A percentile compares a stretch with the other conserved stretches of the same genome.
Evolutionary conservation across 2,888 invertebrate species (phyloP).

Genomic region (Tenthredo mesomela): DNA sequence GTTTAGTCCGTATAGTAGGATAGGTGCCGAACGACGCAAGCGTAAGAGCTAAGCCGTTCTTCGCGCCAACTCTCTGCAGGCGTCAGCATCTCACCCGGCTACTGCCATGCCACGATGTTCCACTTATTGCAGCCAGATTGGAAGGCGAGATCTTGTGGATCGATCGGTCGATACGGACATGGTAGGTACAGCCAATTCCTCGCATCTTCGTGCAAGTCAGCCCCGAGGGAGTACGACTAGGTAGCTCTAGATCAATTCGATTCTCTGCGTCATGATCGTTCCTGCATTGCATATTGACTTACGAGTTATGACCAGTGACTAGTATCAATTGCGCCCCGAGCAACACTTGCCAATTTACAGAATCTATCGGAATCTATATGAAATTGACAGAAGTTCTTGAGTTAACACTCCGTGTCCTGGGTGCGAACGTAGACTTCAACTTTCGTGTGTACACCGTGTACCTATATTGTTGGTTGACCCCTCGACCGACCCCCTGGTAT

Average conservation of each 20-base stretch:
- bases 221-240: constrained; percentile 4
- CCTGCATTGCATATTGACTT: background rate
- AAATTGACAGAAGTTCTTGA: constrained; percentile 1
- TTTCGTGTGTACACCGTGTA: background rate
- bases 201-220: constrained; percentile 35
- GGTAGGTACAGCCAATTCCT: constrained; percentile 28
- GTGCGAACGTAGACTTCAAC: background rate
- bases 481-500: constrained; percentile 31
- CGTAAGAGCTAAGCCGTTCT: constrained; percentile 10
- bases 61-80: constrained; percentile 5
- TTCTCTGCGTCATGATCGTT: background rate
- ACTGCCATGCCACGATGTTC: constrained; percentile 47
- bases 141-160: constrained; percentile 30
- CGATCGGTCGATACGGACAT: constrained; percentile 9
- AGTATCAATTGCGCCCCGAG: background rate
- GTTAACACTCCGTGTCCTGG: background rate
- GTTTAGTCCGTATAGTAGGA: constrained; percentile 24
- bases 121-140: constrained; percentile 39
- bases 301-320: background rate
- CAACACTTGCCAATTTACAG: constrained; percentile 1
- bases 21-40: background rate
- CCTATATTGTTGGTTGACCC: constrained; percentile 24
- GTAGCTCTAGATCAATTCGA: constrained; percentile 1
- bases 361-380: no score
- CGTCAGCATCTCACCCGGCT: constrained; percentile 36